Conservation (phyloP, 2,888 invertebrate genomes). For the Petrophora chlorosata region DNA sequence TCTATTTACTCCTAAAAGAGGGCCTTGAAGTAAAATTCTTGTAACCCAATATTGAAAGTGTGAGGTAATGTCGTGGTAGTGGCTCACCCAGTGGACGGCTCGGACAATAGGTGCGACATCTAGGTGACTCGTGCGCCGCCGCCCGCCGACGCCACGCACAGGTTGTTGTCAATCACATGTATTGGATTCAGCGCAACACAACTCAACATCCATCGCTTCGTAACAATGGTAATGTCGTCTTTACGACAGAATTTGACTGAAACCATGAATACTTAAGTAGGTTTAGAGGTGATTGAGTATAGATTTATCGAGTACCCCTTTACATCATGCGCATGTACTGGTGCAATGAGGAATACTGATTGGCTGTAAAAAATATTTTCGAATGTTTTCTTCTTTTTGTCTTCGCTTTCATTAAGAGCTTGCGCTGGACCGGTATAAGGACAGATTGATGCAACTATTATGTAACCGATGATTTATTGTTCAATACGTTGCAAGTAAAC, state of each 20-base stretch:
- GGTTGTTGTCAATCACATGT: slow-evolving; percentile 59
- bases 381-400: slow-evolving; percentile 8
- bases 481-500: slow-evolving; percentile 32
- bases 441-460: slow-evolving; percentile 34
- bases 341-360: slow-evolving; percentile 16
- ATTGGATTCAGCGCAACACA: slow-evolving; percentile 15
- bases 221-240: slow-evolving; percentile 40
- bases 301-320: slow-evolving; percentile 16
- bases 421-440: slow-evolving; percentile 22
- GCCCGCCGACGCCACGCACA: slow-evolving; percentile 59
- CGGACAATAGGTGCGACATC: slow-evolving; percentile 82
- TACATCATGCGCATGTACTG: slow-evolving; percentile 17
- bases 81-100: slow-evolving; percentile 74
- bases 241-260: slow-evolving; percentile 36
- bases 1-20: slow-evolving; percentile 79
- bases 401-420: slow-evolving; percentile 6
- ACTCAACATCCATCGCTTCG: slow-evolving; percentile 34
- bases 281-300: slow-evolving; percentile 11
- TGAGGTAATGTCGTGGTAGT: slow-evolving; percentile 75
- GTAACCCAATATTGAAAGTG: slow-evolving; percentile 82
- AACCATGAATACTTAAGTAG: slow-evolving; percentile 38
- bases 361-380: slow-evolving; percentile 3
- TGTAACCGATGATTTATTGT: slow-evolving; percentile 34
- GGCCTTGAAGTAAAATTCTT: slow-evolving; percentile 82
- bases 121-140: slow-evolving; percentile 76